Percentiles rank a stretch among this genome's conserved stretches.
Evolutionary conservation across 2,797 vertebrate genomes (phyloP).

Genomic region (Tragelaphus eurycerus): DNA sequence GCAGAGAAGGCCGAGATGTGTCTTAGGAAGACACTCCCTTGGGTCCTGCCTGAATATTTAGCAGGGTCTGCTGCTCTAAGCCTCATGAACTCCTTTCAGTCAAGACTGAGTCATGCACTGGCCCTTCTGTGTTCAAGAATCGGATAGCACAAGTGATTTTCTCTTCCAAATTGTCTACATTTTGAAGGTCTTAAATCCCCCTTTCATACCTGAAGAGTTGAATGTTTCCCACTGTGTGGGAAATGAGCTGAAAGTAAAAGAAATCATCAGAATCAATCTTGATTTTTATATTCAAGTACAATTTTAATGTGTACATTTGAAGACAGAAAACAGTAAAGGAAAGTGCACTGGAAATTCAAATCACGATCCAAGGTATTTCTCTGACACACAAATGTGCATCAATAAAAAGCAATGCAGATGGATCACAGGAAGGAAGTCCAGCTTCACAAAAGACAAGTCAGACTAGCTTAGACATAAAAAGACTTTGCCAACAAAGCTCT

Average conservation of each 20-base stretch:
- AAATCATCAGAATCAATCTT: neutral
- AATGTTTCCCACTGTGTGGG: neutral
- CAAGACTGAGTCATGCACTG: neutral
- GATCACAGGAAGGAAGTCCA: neutral
- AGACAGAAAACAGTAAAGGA: neutral
- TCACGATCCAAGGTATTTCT: neutral
- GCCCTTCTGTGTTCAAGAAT: neutral
- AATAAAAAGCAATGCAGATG: neutral
- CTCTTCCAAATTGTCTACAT: neutral
- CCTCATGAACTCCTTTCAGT: neutral
- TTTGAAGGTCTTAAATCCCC: neutral
- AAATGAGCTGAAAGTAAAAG: neutral
- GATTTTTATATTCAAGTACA: slow-evolving; percentile 19
- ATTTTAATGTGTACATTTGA: neutral
- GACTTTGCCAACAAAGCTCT: neutral
- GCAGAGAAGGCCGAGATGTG: neutral
- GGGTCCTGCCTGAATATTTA: neutral
- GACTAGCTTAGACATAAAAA: slow-evolving; percentile 19
- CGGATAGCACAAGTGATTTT: neutral
- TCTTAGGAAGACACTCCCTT: neutral
- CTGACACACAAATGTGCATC: neutral
- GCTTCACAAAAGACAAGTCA: neutral
- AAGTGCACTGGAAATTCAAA: neutral
- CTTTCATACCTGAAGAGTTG: neutral
- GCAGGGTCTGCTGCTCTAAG: neutral